Percentiles rank a stretch among this genome's conserved stretches.
Conservation (phyloP, 2,888 invertebrate species). For the Metacarcinus magister region DNA sequence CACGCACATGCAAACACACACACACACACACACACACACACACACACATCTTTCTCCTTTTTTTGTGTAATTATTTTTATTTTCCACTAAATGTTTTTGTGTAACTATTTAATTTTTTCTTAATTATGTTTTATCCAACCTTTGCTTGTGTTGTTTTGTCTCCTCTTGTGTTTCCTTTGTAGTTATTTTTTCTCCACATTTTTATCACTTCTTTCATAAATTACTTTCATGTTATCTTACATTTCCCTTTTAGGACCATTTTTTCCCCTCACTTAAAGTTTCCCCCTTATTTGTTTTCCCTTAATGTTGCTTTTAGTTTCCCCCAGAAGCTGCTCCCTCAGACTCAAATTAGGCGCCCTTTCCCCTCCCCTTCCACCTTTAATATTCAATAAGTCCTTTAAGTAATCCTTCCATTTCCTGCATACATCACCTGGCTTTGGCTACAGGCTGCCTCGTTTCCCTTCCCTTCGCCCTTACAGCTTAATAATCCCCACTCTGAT, state of each 20-base stretch:
- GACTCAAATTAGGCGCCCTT: constrained; percentile 39
- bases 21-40: background rate
- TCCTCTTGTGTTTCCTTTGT: background rate
- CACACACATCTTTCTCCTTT: background rate
- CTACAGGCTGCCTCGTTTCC: constrained; percentile 50
- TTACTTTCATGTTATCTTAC: background rate
- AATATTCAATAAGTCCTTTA: constrained; percentile 60
- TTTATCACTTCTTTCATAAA: background rate
- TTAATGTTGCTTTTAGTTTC: constrained; percentile 40
- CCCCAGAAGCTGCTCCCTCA: constrained; percentile 6
- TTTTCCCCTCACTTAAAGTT: background rate
- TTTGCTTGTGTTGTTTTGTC: background rate
- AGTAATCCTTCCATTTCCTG: constrained; percentile 64
- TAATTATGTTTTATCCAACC: background rate
- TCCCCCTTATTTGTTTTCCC: background rate
- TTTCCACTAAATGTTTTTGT: too few species aligned
- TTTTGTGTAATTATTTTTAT: background rate
- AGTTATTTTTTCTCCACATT: background rate
- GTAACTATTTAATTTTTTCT: background rate
- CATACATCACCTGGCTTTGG: constrained; percentile 62
- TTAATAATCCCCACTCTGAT: constrained; percentile 50
- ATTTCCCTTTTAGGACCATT: background rate
- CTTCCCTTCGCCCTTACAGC: constrained; percentile 46
- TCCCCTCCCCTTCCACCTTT: constrained; percentile 52
- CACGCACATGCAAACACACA: background rate